Conservation (phyloP, 2,113 vertebrate species). For the Charina bottae region DNA sequence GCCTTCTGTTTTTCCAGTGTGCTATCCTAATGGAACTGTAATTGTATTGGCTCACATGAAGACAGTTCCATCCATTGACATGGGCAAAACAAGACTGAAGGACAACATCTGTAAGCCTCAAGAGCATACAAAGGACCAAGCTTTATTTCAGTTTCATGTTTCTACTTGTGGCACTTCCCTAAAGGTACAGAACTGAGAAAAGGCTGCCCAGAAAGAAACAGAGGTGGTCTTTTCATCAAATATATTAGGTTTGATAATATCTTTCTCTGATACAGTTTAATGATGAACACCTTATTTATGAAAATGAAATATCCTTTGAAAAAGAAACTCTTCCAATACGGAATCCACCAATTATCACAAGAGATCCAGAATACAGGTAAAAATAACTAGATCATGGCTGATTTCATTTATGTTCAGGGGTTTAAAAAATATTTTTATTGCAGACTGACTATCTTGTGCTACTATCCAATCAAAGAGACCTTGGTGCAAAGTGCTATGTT, state of each 20-base stretch:
- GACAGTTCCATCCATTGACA: conserved; percentile 63
- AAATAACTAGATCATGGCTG: background rate
- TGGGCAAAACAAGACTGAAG: conserved; percentile 66
- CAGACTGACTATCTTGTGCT: conserved; percentile 63
- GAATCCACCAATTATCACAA: conserved; percentile 29
- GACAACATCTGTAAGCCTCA: conserved; percentile 62
- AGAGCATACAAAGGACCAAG: conserved; percentile 51
- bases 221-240: conserved; percentile 10
- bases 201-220: background rate
- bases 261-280: conserved; percentile 59
- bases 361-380: conserved; percentile 70
- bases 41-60: conserved; percentile 59
- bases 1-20: conserved; percentile 43
- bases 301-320: conserved; percentile 70
- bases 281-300: conserved; percentile 63
- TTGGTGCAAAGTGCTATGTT: conserved; percentile 27
- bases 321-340: conserved; percentile 60
- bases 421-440: conserved; percentile 23
- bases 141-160: conserved; percentile 67
- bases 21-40: conserved; percentile 62
- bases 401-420: conserved; percentile 1
- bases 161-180: conserved; percentile 64
- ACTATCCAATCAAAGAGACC: conserved; percentile 61
- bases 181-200: conserved; percentile 49
- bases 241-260: conserved; percentile 37